Evolutionary conservation across 2,888 invertebrate species (phyloP).

Genomic region (Mactromeris polynyma): DNA sequence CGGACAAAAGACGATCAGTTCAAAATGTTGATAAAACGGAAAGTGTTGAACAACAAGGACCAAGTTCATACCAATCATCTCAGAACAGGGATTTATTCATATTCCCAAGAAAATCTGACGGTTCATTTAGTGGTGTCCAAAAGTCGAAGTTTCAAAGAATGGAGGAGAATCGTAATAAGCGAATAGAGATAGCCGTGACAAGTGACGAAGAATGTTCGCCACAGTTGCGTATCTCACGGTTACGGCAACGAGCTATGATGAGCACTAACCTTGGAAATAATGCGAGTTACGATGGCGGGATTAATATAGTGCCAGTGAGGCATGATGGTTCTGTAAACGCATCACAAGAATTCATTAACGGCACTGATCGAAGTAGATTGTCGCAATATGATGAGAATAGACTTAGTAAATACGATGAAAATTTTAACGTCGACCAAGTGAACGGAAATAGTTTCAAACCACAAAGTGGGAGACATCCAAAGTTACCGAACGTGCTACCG

Average conservation of each 20-base stretch:
- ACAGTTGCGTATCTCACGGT: constrained; percentile 79
- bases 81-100: constrained; percentile 71
- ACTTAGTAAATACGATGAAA: constrained; percentile 59
- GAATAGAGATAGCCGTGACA: constrained; percentile 81
- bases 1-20: constrained; percentile 74
- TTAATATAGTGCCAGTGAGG: constrained; percentile 46
- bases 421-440: constrained; percentile 49
- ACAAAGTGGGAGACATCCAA: constrained; percentile 42
- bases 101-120: constrained; percentile 60
- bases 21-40: constrained; percentile 63
- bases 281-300: constrained; percentile 23
- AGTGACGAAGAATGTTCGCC: constrained; percentile 83
- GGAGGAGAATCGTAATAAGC: constrained; percentile 81
- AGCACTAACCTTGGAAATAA: constrained; percentile 60
- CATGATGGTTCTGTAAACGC: constrained; percentile 24
- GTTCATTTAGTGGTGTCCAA: constrained; percentile 50
- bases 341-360: constrained; percentile 30
- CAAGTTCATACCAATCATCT: constrained; percentile 27
- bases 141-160: constrained; percentile 81
- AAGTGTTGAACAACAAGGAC: constrained; percentile 31
- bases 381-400: constrained; percentile 57
- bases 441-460: constrained; percentile 36
- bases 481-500: constrained; percentile 49
- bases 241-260: constrained; percentile 79
- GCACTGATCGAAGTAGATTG: constrained; percentile 38